Evolutionary conservation across 2,797 vertebrate genomes (phyloP).

Genomic region (Coreius guichenoti): DNA sequence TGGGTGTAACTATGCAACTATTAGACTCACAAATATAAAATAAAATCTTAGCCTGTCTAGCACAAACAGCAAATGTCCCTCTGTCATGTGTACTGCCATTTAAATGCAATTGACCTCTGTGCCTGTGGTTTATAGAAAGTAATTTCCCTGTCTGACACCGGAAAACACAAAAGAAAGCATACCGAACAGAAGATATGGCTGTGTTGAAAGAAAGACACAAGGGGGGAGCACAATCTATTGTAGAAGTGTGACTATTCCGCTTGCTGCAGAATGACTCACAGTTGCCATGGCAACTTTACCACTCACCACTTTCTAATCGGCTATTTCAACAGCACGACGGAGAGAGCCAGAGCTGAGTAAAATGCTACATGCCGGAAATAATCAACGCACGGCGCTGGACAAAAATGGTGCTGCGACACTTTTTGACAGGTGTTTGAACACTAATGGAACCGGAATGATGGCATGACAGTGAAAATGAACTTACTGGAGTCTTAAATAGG

Average conservation of each 20-base stretch:
- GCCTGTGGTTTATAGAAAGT: constrained; percentile 9
- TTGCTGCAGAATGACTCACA: constrained; percentile 85
- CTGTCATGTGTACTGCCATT: neutral
- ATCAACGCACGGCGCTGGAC: constrained; percentile 42
- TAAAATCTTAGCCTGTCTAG: neutral
- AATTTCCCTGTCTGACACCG: constrained; percentile 12
- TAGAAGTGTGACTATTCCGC: constrained; percentile 79
- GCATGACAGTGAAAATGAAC: neutral
- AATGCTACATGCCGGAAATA: constrained; percentile 47
- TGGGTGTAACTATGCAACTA: constrained; percentile 2
- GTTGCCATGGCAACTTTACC: constrained; percentile 80
- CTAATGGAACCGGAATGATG: neutral
- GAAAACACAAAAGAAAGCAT: constrained; percentile 36
- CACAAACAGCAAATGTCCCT: neutral
- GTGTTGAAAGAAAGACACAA: constrained; percentile 48
- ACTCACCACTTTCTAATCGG: constrained; percentile 75
- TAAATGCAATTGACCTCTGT: constrained; percentile 14
- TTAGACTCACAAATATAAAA: neutral
- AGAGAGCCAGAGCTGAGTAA: constrained; percentile 18
- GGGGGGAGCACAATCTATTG: constrained; percentile 68
- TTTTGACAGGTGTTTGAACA: neutral
- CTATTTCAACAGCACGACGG: constrained; percentile 66
- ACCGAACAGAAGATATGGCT: constrained; percentile 20
- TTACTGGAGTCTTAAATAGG: neutral
- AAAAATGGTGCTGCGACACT: constrained; percentile 23